Evolutionary conservation across 2,797 vertebrate species (phyloP).

Genomic region (Cuniculus paca): DNA sequence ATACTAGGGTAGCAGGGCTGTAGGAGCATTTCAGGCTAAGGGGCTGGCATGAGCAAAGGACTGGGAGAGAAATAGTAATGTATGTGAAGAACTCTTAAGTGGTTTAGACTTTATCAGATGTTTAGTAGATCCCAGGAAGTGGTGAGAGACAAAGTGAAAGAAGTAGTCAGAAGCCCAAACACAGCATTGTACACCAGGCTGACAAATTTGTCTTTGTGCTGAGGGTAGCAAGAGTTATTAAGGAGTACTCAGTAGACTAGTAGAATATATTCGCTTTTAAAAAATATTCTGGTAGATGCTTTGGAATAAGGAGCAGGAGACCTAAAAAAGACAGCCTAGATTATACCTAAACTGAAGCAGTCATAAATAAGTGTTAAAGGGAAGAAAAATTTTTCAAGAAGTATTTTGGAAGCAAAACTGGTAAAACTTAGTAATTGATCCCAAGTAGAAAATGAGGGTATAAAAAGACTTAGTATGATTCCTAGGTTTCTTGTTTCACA

Average conservation of each 20-base stretch:
- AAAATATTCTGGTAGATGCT: background rate
- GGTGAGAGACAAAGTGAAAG: background rate
- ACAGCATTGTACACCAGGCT: background rate
- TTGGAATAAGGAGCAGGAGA: slow-evolving; percentile 21
- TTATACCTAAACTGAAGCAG: background rate
- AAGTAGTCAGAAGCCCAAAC: background rate
- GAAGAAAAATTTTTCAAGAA: slow-evolving; percentile 1
- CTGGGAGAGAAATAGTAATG: background rate
- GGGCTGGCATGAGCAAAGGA: background rate
- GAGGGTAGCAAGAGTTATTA: background rate
- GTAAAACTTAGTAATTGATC: background rate
- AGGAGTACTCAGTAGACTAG: slow-evolving; percentile 2
- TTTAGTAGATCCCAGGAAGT: background rate
- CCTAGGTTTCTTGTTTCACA: background rate
- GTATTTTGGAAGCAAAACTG: background rate
- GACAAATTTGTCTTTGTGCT: background rate
- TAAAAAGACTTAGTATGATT: background rate
- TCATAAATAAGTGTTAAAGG: background rate
- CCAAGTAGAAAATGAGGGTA: background rate
- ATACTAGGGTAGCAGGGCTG: background rate
- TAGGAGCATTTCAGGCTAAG: background rate
- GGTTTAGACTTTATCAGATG: background rate
- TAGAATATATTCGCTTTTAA: slow-evolving; percentile 38
- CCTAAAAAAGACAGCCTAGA: background rate
- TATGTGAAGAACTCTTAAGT: background rate